Conservation (phyloP, 1,140 invertebrate genomes). For the Branchinecta lindahli region DNA sequence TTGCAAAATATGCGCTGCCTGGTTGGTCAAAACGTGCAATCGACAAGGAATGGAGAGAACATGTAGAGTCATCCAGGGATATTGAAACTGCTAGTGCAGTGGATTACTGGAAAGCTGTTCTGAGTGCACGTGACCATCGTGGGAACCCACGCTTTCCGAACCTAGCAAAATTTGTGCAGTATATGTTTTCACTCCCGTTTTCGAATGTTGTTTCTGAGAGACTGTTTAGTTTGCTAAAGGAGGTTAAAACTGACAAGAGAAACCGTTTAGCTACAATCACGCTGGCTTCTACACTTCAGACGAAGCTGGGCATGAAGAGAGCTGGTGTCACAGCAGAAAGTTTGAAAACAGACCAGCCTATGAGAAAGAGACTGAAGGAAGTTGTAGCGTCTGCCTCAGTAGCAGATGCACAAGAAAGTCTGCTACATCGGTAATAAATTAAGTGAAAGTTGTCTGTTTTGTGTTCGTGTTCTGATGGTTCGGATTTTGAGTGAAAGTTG, state of each 20-base stretch:
- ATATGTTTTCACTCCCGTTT: slow-evolving; percentile 11
- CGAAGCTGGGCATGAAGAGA: background rate
- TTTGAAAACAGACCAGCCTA: background rate
- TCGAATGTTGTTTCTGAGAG: slow-evolving; percentile 12
- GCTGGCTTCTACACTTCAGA: slow-evolving; percentile 1
- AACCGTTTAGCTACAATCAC: slow-evolving; percentile 10
- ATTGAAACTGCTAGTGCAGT: slow-evolving; percentile 7
- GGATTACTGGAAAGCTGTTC: slow-evolving; percentile 5
- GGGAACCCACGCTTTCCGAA: slow-evolving; percentile 4
- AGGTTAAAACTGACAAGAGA: slow-evolving; percentile 11
- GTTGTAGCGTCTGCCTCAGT: slow-evolving; percentile 7
- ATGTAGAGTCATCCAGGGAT: background rate
- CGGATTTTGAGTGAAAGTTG: slow-evolving; percentile 5
- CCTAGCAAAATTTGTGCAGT: slow-evolving; percentile 2
- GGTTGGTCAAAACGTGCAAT: background rate
- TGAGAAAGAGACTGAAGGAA: slow-evolving; percentile 1
- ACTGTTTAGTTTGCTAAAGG: slow-evolving; percentile 12
- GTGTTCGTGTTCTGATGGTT: background rate
- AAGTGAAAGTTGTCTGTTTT: slow-evolving; percentile 1
- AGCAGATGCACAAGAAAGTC: background rate
- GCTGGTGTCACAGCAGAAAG: background rate
- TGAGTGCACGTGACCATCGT: background rate
- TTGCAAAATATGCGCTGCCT: slow-evolving; percentile 11
- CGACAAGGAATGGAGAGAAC: background rate
- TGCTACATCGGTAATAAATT: background rate